Evolutionary conservation across 2,888 invertebrate genomes (phyloP), one percentile per base, ranked within the genome.

Genomic region (Bursaphelenchus okinawaensis): DNA sequence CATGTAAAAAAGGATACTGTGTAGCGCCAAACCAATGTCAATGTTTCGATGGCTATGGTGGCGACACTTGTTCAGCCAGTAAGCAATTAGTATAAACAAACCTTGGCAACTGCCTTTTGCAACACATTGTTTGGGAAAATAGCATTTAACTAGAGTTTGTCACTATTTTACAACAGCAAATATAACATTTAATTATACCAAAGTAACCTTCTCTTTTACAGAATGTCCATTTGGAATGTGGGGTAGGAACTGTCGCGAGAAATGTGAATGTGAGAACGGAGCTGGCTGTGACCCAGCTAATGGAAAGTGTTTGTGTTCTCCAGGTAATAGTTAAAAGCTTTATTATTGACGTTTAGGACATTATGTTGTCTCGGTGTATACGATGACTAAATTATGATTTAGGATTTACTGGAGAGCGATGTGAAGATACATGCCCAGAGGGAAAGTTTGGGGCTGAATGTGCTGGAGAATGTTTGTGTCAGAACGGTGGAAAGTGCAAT

Each of bases 401-500:
- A 75, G 75, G 74, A 31, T 77, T 55, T 84, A 68, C 58, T 19
- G 78, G 93, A 8, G 87, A 89, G 52, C 89, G 89, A 74, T 94
- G 94, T 83, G 92, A 92, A 83, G 87, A 91, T 40, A 90, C 91
- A 0, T 95, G 94, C 83, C 90, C 90, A 71, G 88, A 89, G 52
- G 89, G 76, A 59, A 69, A 67, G 51, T 78, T 72, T 75, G 81
- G 76, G 4, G 40, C 59, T 1, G 55, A 65, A 31, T 76, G 76
- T 65, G 57, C 56, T 16, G 68, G 71, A 52, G 67, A 67, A 55
- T 79, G 79, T 63, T 72, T 74, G 16, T 80, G 80, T 66, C 74
- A 75, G 52, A 80, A 80, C 60, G 80, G 77, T 16, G 79, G 78
- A 31, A 68, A 52, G 31, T 79, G 79, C 62, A 60, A 76, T 52